These are phyloP conservation scores for Drosophila buzzatii DNA, from an alignment of 2,888 invertebrate genomes.

Conservation along the genomic window DNA sequence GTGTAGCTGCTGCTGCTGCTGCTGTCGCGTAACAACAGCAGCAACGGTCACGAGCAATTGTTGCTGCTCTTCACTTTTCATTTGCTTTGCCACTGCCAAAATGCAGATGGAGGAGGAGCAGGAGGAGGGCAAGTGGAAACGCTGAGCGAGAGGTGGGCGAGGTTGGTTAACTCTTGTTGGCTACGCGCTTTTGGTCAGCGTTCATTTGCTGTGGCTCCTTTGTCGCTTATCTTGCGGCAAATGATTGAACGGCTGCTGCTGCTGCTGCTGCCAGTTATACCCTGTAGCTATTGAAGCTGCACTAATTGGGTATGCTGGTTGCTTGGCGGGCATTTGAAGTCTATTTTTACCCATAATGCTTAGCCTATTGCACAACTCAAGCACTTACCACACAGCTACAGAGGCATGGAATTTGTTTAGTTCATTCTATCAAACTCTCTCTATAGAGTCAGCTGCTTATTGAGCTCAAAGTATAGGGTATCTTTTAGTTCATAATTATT, in stretches of 20 bases:
- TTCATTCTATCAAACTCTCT: too few relatives aligned
- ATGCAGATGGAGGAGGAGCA: not conserved
- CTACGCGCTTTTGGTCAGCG: slow-evolving; percentile 33
- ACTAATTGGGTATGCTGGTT: not conserved
- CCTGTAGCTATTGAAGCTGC: not conserved
- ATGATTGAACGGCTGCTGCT: slow-evolving; percentile 59
- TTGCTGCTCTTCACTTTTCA: slow-evolving; percentile 7
- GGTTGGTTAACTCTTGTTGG: not conserved
- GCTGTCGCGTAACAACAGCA: slow-evolving; percentile 10
- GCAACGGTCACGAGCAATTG: slow-evolving; percentile 8
- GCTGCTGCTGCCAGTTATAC: slow-evolving; percentile 19
- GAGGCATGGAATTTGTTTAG: too few relatives aligned
- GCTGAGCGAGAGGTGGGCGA: not conserved
- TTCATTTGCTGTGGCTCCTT: slow-evolving; percentile 25
- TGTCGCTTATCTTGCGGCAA: slow-evolving; percentile 44
- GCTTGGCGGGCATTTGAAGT: not conserved
- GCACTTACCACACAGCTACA: not conserved
- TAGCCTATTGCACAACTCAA: not conserved
- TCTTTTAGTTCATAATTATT: not conserved
- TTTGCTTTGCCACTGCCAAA: slow-evolving; percentile 21
- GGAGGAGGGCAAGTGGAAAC: not conserved
- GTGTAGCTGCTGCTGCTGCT: slow-evolving; percentile 20
- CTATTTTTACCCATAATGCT: too few relatives aligned
- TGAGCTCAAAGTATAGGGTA: not conserved
- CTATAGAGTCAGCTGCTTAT: not conserved